phyloP scores from a whole-genome alignment of 30 jellyfish, hydroid and myxozoan genomes.

The Cassiopea andromeda region DNA sequence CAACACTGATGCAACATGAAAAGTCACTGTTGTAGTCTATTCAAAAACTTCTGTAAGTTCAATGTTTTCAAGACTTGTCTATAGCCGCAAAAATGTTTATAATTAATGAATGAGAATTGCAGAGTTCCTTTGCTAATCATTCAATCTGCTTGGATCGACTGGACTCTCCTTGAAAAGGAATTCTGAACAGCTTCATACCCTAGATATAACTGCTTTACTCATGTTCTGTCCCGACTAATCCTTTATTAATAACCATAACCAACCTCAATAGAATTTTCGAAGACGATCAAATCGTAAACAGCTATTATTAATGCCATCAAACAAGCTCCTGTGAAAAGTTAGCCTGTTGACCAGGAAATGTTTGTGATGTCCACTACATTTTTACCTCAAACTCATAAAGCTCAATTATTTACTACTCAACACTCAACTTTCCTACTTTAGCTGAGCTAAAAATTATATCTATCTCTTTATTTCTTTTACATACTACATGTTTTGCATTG shows the following conservation, averaged over 20 bases:
- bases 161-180: neutral
- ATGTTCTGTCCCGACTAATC: neutral
- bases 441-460: no score
- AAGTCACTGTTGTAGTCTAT: no score
- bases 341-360: no score
- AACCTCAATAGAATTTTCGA: neutral
- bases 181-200: neutral
- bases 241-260: neutral
- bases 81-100: neutral
- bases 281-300: neutral
- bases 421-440: no score
- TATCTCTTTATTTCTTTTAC: no score
- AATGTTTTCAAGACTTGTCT: neutral
- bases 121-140: neutral
- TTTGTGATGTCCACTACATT: no score
- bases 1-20: no score
- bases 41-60: neutral
- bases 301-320: neutral
- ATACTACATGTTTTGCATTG: no score
- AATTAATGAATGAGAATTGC: neutral
- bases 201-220: neutral
- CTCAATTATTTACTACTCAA: no score
- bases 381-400: no score
- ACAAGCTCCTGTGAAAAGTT: neutral
- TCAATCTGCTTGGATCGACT: neutral